These are phyloP conservation scores for Drosophila ezoana DNA, from an alignment of 2,888 invertebrate species.

Conservation along the genomic window DNA sequence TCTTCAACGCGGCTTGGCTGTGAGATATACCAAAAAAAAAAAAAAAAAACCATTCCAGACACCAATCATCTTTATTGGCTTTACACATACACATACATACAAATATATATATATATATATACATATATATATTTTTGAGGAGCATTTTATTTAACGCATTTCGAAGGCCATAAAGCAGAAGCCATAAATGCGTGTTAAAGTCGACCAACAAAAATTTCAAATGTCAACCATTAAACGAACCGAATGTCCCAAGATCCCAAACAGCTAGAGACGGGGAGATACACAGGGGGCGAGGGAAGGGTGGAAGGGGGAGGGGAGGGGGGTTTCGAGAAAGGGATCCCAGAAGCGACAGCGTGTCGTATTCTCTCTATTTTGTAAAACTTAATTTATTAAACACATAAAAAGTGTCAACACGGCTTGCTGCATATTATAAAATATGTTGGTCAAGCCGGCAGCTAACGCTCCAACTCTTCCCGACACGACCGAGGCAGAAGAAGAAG, in stretches of 20 bases:
- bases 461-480: slow-evolving; percentile 17
- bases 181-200: slow-evolving; percentile 75
- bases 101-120: not conserved
- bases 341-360: slow-evolving; percentile 44
- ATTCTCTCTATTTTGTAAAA: slow-evolving; percentile 74
- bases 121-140: slow-evolving; percentile 16
- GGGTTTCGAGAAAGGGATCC: slow-evolving; percentile 8
- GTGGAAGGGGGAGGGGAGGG: not conserved
- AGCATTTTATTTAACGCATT: slow-evolving; percentile 57
- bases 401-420: slow-evolving; percentile 81
- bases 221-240: slow-evolving; percentile 71
- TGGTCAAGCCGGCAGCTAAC: slow-evolving; percentile 51
- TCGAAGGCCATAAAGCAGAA: slow-evolving; percentile 71
- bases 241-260: slow-evolving; percentile 36
- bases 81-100: slow-evolving; percentile 6
- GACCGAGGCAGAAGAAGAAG: not conserved
- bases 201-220: slow-evolving; percentile 60
- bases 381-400: slow-evolving; percentile 80
- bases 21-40: slow-evolving; percentile 4
- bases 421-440: slow-evolving; percentile 77
- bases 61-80: slow-evolving; percentile 73
- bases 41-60: slow-evolving; percentile 55
- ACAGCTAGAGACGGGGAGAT: not conserved
- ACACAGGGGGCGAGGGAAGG: not conserved
- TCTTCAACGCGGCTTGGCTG: slow-evolving; percentile 21